phyloP scores from a whole-genome alignment of 2,113 vertebrate species.

The Corydoras sp. region DNA sequence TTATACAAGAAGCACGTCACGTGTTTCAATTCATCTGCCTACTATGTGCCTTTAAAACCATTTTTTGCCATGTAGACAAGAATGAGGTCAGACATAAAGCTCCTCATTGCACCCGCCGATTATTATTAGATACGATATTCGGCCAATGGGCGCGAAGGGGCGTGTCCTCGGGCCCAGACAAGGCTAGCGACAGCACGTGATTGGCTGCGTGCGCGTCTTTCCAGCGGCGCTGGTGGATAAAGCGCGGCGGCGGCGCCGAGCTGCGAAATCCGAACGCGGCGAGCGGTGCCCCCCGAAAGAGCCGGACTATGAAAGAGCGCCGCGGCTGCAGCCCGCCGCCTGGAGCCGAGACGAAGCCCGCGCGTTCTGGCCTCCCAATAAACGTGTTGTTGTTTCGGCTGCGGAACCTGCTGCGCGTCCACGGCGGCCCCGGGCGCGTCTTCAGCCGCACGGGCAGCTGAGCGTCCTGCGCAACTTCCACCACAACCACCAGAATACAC shows the following conservation, averaged over 20 bases:
- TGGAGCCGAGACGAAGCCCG: constrained; percentile 65
- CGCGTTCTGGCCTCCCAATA: constrained; percentile 58
- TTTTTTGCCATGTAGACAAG: constrained; percentile 83
- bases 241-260: constrained; percentile 74
- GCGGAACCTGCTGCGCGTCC: constrained; percentile 31
- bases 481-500: no score
- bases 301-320: constrained; percentile 74
- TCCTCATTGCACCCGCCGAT: constrained; percentile 92
- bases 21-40: no score
- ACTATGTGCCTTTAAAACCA: constrained; percentile 61
- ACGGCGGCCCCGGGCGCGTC: constrained; percentile 52
- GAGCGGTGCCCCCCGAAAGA: constrained; percentile 54
- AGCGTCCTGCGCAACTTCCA: constrained; percentile 34
- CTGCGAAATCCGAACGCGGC: constrained; percentile 75
- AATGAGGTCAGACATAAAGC: constrained; percentile 97
- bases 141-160: constrained; percentile 75
- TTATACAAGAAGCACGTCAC: no score
- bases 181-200: constrained; percentile 82
- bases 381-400: constrained; percentile 45
- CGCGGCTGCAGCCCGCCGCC: constrained; percentile 67
- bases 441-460: constrained; percentile 71
- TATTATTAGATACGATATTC: constrained; percentile 83
- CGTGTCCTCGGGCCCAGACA: constrained; percentile 66
- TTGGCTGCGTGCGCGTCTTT: constrained; percentile 59
- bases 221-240: constrained; percentile 73